Evolutionary conservation across 1,140 invertebrate genomes (phyloP), one percentile per base, ranked within the genome.

Genomic region (Archegozetes longisetosus): DNA sequence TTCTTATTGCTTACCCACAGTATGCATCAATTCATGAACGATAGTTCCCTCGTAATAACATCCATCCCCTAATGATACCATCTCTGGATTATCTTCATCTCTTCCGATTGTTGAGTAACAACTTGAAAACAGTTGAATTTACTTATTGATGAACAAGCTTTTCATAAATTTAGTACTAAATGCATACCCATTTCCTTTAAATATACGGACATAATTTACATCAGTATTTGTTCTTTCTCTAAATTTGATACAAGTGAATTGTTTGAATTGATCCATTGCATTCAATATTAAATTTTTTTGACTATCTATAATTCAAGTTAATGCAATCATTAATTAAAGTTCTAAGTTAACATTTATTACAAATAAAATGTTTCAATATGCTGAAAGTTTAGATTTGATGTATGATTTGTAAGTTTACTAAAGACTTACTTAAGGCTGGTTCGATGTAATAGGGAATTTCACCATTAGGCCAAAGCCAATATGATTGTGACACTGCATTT

Each of bases 221-320:
- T 61, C 61, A 13, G 58, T n/a, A 46, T 12, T 3, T 23, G 54
- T 58, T 55, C 60, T 60, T 17, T 57, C 53, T 14, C 62, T 55
- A 29, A 65, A 65, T 40, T 58, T 58, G 13, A 65, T 58, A 53
- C 64, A 65, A 0, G 80, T 82, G 52, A 71, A 74, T 13, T 72
- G 64, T 23, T 79, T 74, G 46, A 79, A 78, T 50, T 80, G 78
- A 2, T 76, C 64, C 52, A 81, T 72, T 0, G 75, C 77, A n/a
- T 58, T 57, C 29, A 23, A 20, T 20, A 59, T 59, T 25, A 55
- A 17, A 6, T 6, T 9, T 40, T 40, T 40, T 40, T 40, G 32
- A 9, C 17, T 40, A 40, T 40, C 32, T 40, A 9, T 40, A 40
- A 40, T 40, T 9, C 17, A 40, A 9, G 17, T 40, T 40, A n/a